Evolutionary conservation across 2,797 vertebrate species (phyloP), one percentile per base, ranked within the genome.

Genomic region (Argentina silus): DNA sequence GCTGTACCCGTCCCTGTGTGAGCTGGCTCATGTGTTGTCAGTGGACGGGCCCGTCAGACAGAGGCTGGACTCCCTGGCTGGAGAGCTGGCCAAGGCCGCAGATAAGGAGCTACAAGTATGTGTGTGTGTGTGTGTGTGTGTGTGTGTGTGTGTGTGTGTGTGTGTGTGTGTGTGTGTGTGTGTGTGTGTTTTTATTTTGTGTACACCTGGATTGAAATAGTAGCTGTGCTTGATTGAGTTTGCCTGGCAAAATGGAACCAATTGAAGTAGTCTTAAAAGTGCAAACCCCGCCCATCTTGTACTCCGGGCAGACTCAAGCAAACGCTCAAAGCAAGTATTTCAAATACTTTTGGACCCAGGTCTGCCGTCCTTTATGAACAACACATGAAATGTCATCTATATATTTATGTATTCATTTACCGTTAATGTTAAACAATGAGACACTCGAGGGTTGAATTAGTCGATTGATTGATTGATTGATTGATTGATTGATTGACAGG

Each of bases 1-100:
- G 96, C 92, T 97, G 47, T 96, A 97, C 76, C 96, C 96, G n/a
- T 96, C 96, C 69, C 93, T 98, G 71, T 96, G 96, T 19, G 96
- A 97, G 87, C 77, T 97, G 87, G 96, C 95, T 72, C 96, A 96
- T 0, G 95, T 96, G 68, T 76, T 97, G 83, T 96, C 96, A 9
- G 95, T 93, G 48, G 96, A 96, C 0, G 96, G 96, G 11, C 96
- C 96, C 0, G 96, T 57, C 11, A 9, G 93, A 68, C 96, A 97
- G 82, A 94, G 94, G 6, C 89, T 97, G 77, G 95, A 97, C 82
- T 68, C 45, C 44, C 56, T 51, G 77, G 95, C 44, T 43, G 6
- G 12, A 8, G 96, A 97, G 72, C 94, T 97, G 43, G 94, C 96
- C 76, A 96, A 96, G 81, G 96, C 96, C 9, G 96, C 96, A 0